Base-by-base conservation (phyloP, 1,140 invertebrate species). In the Nylanderia fulva region DNA sequence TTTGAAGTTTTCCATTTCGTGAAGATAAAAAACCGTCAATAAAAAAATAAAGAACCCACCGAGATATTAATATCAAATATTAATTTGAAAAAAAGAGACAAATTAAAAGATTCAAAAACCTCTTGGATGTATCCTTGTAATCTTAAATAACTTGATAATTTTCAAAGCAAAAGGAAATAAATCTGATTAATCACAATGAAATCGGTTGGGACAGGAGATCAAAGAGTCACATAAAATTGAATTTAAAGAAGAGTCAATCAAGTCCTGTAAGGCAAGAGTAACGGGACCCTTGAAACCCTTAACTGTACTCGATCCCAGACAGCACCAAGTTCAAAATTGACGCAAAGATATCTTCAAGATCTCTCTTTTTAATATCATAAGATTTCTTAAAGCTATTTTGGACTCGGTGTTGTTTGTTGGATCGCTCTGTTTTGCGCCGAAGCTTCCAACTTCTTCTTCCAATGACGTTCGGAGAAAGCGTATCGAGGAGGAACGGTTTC, bases 371-470 rank as follows among this genome's bases (percentile, higher is more conserved):
- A n/a, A n/a, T n/a, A n/a, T n/a, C n/a, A n/a, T n/a, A n/a, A n/a
- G n/a, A n/a, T n/a, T n/a, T n/a, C n/a, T n/a, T n/a, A n/a, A n/a
- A n/a, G n/a, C n/a, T n/a, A n/a, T n/a, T n/a, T n/a, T n/a, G n/a
- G n/a, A n/a, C n/a, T n/a, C n/a, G n/a, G n/a, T n/a, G n/a, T n/a
- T n/a, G n/a, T n/a, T n/a, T n/a, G n/a, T n/a, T n/a, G n/a, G n/a
- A n/a, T 82, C 48, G 64, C 39, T 21, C 61, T 18, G 33, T 80
- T 72, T 72, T 71, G 52, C 52, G 52, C 63, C 63, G 29, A 66
- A 79, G n/a, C 24, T 80, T 80, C 71, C 64, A 52, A 80, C 24
- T 36, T 82, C 71, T 82, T 82, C 52, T 18, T 58, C 11, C 24
- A 24, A 71, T 27, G 64, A 58, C 33, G 64, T 15, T 68, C 29